Evolutionary conservation across 2,888 invertebrate species (phyloP).

Genomic region (Agrotis segetum): DNA sequence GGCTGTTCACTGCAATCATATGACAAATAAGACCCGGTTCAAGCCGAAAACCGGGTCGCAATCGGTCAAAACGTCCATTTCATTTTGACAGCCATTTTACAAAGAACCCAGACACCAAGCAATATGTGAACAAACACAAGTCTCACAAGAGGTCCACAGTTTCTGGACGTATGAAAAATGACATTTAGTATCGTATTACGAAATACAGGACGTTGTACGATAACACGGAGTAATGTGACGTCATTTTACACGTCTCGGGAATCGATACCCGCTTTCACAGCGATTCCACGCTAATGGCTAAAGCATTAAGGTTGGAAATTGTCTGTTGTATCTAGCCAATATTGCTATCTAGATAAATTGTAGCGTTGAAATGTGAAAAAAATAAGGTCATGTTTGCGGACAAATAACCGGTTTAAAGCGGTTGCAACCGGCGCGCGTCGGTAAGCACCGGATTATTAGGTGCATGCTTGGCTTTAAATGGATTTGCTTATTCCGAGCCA

Average conservation of each 20-base stretch:
- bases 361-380: slow-evolving; percentile 58
- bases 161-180: slow-evolving; percentile 60
- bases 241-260: slow-evolving; percentile 63
- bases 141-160: slow-evolving; percentile 35
- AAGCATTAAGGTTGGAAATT: slow-evolving; percentile 48
- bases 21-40: slow-evolving; percentile 65
- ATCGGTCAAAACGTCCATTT: slow-evolving; percentile 71
- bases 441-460: slow-evolving; percentile 70
- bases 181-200: slow-evolving; percentile 66
- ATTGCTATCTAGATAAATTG: slow-evolving; percentile 58
- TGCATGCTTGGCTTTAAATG: slow-evolving; percentile 58
- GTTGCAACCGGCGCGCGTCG: slow-evolving; percentile 54
- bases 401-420: slow-evolving; percentile 61
- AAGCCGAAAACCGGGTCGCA: slow-evolving; percentile 66
- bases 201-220: slow-evolving; percentile 63
- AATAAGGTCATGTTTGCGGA: slow-evolving; percentile 65
- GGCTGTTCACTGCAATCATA: slow-evolving; percentile 60
- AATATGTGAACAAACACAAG: slow-evolving; percentile 7
- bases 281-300: slow-evolving; percentile 40
- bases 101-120: slow-evolving; percentile 35
- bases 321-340: slow-evolving; percentile 44
- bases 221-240: slow-evolving; percentile 66
- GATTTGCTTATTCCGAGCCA: slow-evolving; percentile 55
- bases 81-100: slow-evolving; percentile 49
- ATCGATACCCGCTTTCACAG: slow-evolving; percentile 38